These are phyloP conservation scores for Perdix hodgsoniae DNA, from an alignment of 2,797 vertebrate species.

Conservation along the genomic window DNA sequence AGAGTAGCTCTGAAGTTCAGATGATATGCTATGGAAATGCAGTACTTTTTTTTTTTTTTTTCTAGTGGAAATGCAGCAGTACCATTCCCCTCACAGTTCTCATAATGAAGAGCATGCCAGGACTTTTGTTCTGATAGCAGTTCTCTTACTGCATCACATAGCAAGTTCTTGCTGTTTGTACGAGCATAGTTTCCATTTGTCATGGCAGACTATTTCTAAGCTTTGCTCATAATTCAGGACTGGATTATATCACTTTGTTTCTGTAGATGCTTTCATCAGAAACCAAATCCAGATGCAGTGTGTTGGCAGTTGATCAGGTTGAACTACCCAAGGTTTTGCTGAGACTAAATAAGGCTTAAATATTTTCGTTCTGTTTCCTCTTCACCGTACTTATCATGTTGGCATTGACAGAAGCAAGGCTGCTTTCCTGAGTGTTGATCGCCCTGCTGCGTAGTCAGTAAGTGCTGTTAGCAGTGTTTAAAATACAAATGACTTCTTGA, in stretches of 20 bases:
- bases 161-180: constrained; percentile 16
- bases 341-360: constrained; percentile 75
- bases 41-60: not conserved
- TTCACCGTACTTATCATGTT: constrained; percentile 46
- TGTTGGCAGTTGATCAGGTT: constrained; percentile 51
- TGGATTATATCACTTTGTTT: constrained; percentile 64
- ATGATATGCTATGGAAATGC: not conserved
- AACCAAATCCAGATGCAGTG: constrained; percentile 46
- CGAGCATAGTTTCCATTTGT: constrained; percentile 60
- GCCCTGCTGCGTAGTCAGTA: not conserved
- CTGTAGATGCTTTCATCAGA: constrained; percentile 51
- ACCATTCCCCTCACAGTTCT: fast-evolving
- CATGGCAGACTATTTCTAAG: constrained; percentile 50
- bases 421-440: constrained; percentile 35
- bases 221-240: constrained; percentile 47
- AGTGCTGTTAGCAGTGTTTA: constrained; percentile 54
- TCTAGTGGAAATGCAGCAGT: not conserved
- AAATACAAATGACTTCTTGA: constrained; percentile 61
- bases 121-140: not conserved
- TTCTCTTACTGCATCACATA: not conserved
- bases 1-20: not conserved
- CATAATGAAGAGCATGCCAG: not conserved
- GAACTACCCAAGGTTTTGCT: constrained; percentile 43
- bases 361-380: constrained; percentile 66
- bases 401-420: constrained; percentile 53